A percentile compares a stretch with the other conserved stretches of the same genome.
Evolutionary conservation across 2,113 vertebrate genomes (phyloP).

Genomic region (Amphiprion ocellaris): DNA sequence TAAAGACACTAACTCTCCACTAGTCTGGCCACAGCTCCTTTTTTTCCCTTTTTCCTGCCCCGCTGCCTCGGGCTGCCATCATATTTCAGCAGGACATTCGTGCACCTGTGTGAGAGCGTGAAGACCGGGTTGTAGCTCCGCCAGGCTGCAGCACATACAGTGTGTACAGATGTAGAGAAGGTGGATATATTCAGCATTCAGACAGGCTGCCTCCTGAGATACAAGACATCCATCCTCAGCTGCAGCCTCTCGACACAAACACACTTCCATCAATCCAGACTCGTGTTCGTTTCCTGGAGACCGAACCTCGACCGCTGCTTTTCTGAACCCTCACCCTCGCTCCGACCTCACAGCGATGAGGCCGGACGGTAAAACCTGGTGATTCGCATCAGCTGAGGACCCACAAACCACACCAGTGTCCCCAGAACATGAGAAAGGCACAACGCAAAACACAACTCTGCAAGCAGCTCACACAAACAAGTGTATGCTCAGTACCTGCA

Average conservation of each 20-base stretch:
- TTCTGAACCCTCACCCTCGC: too few relatives aligned
- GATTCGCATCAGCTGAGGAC: too few relatives aligned
- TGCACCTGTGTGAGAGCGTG: background rate
- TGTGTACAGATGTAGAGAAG: background rate
- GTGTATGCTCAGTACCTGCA: too few relatives aligned
- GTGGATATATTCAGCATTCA: slow-evolving; percentile 41
- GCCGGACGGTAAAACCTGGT: too few relatives aligned
- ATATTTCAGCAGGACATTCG: slow-evolving; percentile 48
- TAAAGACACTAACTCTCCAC: slow-evolving; percentile 35
- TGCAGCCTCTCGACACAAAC: slow-evolving; percentile 24
- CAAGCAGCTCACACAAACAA: too few relatives aligned
- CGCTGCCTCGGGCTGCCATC: slow-evolving; percentile 54
- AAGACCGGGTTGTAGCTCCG: background rate
- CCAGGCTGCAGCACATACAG: too few relatives aligned
- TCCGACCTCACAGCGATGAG: too few relatives aligned
- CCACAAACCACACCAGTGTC: too few relatives aligned
- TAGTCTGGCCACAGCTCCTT: slow-evolving; percentile 3
- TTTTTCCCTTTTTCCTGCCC: slow-evolving; percentile 5
- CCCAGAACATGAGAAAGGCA: too few relatives aligned
- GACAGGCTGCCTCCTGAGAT: slow-evolving; percentile 48
- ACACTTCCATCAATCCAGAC: background rate
- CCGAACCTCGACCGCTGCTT: too few relatives aligned
- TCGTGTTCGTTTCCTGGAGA: too few relatives aligned
- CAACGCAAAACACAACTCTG: too few relatives aligned
- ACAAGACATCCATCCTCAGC: slow-evolving; percentile 52